Base-by-base conservation (phyloP, 2,888 invertebrate genomes). In the Iselma pallidipennis region DNA sequence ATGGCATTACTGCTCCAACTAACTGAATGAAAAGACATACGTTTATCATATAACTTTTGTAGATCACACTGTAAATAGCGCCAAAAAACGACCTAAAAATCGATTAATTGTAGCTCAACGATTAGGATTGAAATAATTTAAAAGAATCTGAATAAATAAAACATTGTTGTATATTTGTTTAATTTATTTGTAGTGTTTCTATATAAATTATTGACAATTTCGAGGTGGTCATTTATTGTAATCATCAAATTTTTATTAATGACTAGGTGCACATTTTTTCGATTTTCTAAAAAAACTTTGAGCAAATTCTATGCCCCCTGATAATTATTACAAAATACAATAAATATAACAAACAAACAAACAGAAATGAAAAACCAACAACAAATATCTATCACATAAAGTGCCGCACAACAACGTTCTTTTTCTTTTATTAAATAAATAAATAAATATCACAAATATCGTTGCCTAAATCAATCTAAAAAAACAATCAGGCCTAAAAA, bases 391-490 rank as follows among this genome's bases (percentile, higher is more conserved):
- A 29, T 29, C 29, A 29, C 29, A 29, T 29, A 19, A 16, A 42
- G 7, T 16, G n/a, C n/a, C 4, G 19, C 19, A 16, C 19, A 19
- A 42, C 19, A 1, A 42, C 10, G 6, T 16, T 16, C 3, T 37
- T 19, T 42, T 42, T 16, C 37, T 42, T 42, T 16, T 16, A 9
- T n/a, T 31, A 31, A 9, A 64, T 66, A 70, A 65, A 65, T 67
- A 69, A 66, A 69, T 70, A 71, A 75, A 74, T 74, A 74, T 74
- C 74, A 74, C 74, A 74, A 71, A 68, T 57, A 67, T 74, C 69
- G 74, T 67, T 72, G 71, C 66, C 63, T 63, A 67, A 45, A 56
- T 28, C 45, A 55, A 50, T 33, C 33, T 33, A 42, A 42, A 42
- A n/a, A n/a, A n/a, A n/a, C n/a, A n/a, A 25, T 19, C 42, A 42